phyloP scores from a whole-genome alignment of 2,113 vertebrate genomes.

The Lepidothrix coronata region DNA sequence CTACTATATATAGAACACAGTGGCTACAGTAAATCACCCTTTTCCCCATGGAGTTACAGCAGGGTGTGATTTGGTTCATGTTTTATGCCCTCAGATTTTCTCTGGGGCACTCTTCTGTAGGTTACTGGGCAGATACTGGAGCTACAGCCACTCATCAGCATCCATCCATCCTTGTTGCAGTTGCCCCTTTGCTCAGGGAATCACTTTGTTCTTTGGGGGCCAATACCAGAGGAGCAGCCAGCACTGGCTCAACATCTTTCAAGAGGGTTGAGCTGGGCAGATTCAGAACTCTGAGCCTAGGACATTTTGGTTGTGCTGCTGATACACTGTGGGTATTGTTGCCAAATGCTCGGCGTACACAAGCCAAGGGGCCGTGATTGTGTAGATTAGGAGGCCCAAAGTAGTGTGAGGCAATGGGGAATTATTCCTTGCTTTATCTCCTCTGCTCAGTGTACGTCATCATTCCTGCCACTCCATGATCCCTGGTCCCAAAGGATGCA shows the following conservation, averaged over 20 bases:
- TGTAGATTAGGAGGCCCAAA: conserved; percentile 65
- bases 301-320: neutral
- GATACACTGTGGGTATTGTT: neutral
- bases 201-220: neutral
- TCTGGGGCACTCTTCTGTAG: neutral
- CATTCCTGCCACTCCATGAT: neutral
- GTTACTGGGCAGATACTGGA: neutral
- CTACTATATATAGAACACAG: rapidly evolving
- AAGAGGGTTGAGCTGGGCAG: neutral
- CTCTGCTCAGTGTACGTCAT: neutral
- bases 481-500: neutral
- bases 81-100: neutral
- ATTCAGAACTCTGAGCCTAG: neutral
- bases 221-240: neutral
- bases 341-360: neutral
- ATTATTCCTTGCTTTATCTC: conserved; percentile 54
- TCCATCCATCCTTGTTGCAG: neutral
- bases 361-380: conserved; percentile 35
- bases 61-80: neutral
- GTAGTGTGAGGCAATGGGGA: conserved; percentile 36
- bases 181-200: neutral
- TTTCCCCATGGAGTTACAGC: neutral
- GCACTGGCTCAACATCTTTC: rapidly evolving
- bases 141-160: neutral
- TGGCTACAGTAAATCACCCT: neutral